Evolutionary conservation across 2,888 invertebrate genomes (phyloP).

Genomic region (Chouioia cunea): DNA sequence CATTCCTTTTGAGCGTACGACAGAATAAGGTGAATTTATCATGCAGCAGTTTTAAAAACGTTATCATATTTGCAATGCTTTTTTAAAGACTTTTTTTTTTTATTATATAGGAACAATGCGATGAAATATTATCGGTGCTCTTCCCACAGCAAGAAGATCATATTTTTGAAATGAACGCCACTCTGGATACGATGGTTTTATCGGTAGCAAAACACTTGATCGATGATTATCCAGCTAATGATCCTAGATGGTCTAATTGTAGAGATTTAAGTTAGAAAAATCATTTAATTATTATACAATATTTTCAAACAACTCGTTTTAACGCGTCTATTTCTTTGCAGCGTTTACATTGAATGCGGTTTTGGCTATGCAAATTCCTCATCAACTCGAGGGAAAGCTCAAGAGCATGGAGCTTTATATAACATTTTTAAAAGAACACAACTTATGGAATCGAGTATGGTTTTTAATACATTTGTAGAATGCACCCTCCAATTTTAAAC

Average conservation of each 20-base stretch:
- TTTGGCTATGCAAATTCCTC: slow-evolving; percentile 84
- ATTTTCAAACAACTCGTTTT: slow-evolving; percentile 26
- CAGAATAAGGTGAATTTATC: slow-evolving; percentile 57
- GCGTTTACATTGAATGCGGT: slow-evolving; percentile 64
- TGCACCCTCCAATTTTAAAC: too few relatives aligned
- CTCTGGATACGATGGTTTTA: slow-evolving; percentile 74
- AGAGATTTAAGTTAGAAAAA: slow-evolving; percentile 60
- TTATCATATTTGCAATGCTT: slow-evolving; percentile 5
- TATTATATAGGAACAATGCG: slow-evolving; percentile 65
- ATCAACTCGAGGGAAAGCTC: slow-evolving; percentile 90
- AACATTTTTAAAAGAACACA: slow-evolving; percentile 79
- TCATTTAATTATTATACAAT: slow-evolving; percentile 1
- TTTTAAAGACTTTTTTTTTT: slow-evolving; percentile 24
- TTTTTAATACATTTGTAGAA: background rate
- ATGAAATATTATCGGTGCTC: slow-evolving; percentile 69
- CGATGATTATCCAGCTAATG: slow-evolving; percentile 89
- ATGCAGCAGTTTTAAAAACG: background rate
- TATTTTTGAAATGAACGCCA: slow-evolving; percentile 69
- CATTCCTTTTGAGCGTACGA: slow-evolving; percentile 62
- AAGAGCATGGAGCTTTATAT: slow-evolving; percentile 83
- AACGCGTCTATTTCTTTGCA: slow-evolving; percentile 43
- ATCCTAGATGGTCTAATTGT: slow-evolving; percentile 81
- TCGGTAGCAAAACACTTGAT: slow-evolving; percentile 82
- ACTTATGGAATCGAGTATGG: slow-evolving; percentile 76
- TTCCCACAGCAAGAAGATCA: slow-evolving; percentile 68